A percentile compares a stretch with the other conserved stretches of the same genome.
phyloP scores from a whole-genome alignment of 2,888 invertebrate species.

The Drepana falcataria region DNA sequence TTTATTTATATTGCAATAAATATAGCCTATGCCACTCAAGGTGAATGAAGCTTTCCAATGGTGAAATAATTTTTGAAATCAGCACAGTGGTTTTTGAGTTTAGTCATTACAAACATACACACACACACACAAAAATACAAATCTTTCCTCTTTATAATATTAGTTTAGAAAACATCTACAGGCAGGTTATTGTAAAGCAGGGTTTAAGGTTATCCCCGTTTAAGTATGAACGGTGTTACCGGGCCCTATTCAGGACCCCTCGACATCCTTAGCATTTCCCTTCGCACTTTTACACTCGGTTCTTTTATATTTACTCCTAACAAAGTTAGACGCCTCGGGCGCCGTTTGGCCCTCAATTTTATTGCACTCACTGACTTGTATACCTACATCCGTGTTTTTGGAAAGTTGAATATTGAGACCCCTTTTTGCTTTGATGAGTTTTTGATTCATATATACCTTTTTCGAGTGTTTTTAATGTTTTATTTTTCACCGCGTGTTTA shows the following conservation, averaged over 20 bases:
- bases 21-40: background rate
- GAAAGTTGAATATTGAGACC: slow-evolving; percentile 10
- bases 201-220: background rate
- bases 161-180: too few relatives aligned
- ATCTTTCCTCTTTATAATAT: too few relatives aligned
- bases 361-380: slow-evolving; percentile 28
- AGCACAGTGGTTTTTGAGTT: too few relatives aligned
- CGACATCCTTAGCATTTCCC: slow-evolving; percentile 51
- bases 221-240: slow-evolving; percentile 15
- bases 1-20: too few relatives aligned
- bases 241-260: slow-evolving; percentile 28
- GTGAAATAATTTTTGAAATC: too few relatives aligned
- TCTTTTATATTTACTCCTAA: slow-evolving; percentile 46
- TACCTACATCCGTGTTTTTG: slow-evolving; percentile 15
- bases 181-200: background rate
- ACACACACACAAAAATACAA: too few relatives aligned
- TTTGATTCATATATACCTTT: background rate
- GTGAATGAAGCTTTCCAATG: background rate
- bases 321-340: slow-evolving; percentile 54
- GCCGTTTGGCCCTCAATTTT: slow-evolving; percentile 46
- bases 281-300: slow-evolving; percentile 45
- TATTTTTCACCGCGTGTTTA: too few relatives aligned
- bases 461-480: too few relatives aligned
- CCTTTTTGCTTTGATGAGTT: slow-evolving; percentile 2
- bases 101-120: too few relatives aligned